Evolutionary conservation across 1,140 invertebrate species (phyloP), one percentile per base, ranked within the genome.

Genomic region (Macrostomum lignano): DNA sequence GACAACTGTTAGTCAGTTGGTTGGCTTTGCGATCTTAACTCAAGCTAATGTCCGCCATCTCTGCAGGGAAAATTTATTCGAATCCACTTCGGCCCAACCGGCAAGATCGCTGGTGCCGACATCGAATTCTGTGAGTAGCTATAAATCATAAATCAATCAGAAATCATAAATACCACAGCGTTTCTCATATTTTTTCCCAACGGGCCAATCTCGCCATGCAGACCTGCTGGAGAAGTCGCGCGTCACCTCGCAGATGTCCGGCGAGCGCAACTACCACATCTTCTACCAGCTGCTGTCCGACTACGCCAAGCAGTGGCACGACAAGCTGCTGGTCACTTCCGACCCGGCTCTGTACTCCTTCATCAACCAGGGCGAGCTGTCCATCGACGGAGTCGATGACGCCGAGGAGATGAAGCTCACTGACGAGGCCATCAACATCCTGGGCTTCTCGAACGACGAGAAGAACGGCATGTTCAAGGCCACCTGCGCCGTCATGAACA

Each of bases 151-250:
- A n/a, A n/a, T n/a, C n/a, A n/a, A n/a, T n/a, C n/a, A n/a, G n/a
- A n/a, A n/a, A n/a, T n/a, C n/a, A n/a, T n/a, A 96, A 88, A 44
- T 98, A 96, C 69, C 91, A 98, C 63, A 96, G 96, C 60, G 96
- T 98, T 77, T 98, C 98, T 69, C 88, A 96, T 60, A 74, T 98
- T 53, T 86, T n/a, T n/a, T n/a, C n/a, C n/a, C n/a, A n/a, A n/a
- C n/a, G n/a, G n/a, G n/a, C n/a, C n/a, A n/a, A n/a, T 31, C 7
- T 33, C 31, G n/a, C 6, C 15, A 49, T 49, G 13, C 49, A 93
- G 84, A 98, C 68, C 68, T 98, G 65, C 68, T 98, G 52, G 91
- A 98, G 65, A 98, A 98, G 64, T 93, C 91, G 61, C 81, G 91
- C 75, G 88, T 98, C 63, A 96, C 94, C 63, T 94, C 84, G 51